Conservation (phyloP, 2,888 invertebrate species). For the Prosopocoilus inquinatus region DNA sequence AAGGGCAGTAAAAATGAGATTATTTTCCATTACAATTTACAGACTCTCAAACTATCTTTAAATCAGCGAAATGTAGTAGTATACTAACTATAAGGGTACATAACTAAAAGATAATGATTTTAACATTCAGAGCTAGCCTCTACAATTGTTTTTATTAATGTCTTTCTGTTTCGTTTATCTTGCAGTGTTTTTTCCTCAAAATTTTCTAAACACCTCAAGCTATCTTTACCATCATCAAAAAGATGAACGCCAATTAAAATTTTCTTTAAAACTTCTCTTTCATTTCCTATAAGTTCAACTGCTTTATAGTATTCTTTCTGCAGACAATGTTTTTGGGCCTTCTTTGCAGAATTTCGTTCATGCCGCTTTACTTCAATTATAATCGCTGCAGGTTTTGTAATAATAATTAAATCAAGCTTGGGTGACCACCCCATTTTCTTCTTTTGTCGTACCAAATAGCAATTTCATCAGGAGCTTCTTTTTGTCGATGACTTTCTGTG, state of each 20-base stretch:
- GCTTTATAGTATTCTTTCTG: slow-evolving; percentile 12
- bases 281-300: slow-evolving; percentile 11
- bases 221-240: slow-evolving; percentile 15
- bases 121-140: slow-evolving; percentile 12
- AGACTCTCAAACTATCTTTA: slow-evolving; percentile 14
- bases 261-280: slow-evolving; percentile 7
- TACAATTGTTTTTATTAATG: slow-evolving; percentile 14
- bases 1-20: slow-evolving; percentile 14
- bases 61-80: slow-evolving; percentile 12
- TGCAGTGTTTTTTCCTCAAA: slow-evolving; percentile 1
- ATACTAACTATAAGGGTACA: neutral
- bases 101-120: slow-evolving; percentile 12
- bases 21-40: slow-evolving; percentile 18
- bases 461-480: slow-evolving; percentile 9
- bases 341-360: neutral
- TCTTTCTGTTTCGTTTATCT: slow-evolving; percentile 14
- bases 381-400: neutral
- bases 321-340: slow-evolving; percentile 11
- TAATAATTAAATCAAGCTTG: slow-evolving; percentile 3
- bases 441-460: slow-evolving; percentile 14
- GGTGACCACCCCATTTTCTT: neutral
- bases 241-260: slow-evolving; percentile 13
- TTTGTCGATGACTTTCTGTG: slow-evolving; percentile 12
- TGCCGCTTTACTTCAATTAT: slow-evolving; percentile 3
- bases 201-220: slow-evolving; percentile 18